These are phyloP conservation scores for Aromia moschata DNA, from an alignment of 2,888 invertebrate genomes.

Conservation along the genomic window DNA sequence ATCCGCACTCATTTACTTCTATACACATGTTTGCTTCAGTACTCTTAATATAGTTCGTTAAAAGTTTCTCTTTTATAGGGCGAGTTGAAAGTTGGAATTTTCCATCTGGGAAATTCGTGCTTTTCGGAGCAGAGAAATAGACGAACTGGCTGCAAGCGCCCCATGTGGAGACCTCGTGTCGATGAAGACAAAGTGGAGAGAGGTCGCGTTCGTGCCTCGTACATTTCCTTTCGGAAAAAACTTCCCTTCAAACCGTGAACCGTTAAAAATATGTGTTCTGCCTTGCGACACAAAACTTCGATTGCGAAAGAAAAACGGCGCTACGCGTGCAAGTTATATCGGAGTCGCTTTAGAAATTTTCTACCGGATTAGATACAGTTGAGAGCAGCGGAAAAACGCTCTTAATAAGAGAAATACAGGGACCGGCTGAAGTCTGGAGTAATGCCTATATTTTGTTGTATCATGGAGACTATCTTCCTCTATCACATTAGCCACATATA, in stretches of 20 bases:
- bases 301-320: too few species aligned
- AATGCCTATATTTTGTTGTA: too few species aligned
- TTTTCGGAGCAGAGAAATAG: not conserved
- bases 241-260: not conserved
- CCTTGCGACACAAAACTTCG: too few species aligned
- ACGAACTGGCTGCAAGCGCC: not conserved
- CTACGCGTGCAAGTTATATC: too few species aligned
- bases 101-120: conserved; percentile 3
- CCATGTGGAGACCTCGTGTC: conserved; percentile 1
- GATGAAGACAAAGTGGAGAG: conserved; percentile 8
- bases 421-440: too few species aligned
- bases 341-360: too few species aligned
- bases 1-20: not conserved
- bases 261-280: conserved; percentile 1
- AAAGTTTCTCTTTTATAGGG: conserved; percentile 4
- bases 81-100: not conserved
- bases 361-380: too few species aligned
- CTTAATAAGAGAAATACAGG: too few species aligned
- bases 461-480: too few species aligned
- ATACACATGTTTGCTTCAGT: not conserved
- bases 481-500: too few species aligned
- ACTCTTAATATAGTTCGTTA: not conserved
- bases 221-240: conserved; percentile 3
- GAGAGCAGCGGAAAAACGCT: too few species aligned
- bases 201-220: conserved; percentile 2